Conservation (phyloP, 1,140 invertebrate genomes). For the Temnothorax curvispinosus region DNA sequence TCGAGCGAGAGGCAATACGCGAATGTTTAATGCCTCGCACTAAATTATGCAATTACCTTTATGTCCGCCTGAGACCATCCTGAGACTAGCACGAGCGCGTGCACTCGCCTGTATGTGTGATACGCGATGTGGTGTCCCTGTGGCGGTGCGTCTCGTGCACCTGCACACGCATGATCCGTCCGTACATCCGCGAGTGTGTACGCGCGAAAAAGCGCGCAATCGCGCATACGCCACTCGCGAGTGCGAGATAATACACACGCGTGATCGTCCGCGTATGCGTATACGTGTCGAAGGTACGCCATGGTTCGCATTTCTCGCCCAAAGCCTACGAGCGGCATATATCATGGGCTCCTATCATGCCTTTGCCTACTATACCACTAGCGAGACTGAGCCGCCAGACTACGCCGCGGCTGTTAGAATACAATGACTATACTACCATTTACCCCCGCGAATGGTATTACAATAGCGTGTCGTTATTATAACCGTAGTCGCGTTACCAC, state of each 20-base stretch:
- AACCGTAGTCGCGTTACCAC: not conserved
- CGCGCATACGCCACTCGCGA: slow-evolving; percentile 8
- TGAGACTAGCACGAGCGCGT: slow-evolving; percentile 14
- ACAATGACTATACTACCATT: slow-evolving; percentile 42
- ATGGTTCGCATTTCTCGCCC: slow-evolving; percentile 26
- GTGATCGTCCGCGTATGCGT: not conserved
- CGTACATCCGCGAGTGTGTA: not conserved
- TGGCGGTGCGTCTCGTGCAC: slow-evolving; percentile 5
- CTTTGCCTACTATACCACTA: slow-evolving; percentile 51
- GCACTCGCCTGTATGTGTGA: not conserved
- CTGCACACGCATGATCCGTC: slow-evolving; percentile 11
- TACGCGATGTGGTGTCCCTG: not conserved
- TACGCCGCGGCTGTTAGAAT: slow-evolving; percentile 31
- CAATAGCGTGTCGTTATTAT: slow-evolving; percentile 46
- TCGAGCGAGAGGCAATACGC: slow-evolving; percentile 69
- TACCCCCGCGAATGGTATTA: slow-evolving; percentile 57
- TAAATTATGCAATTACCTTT: slow-evolving; percentile 81
- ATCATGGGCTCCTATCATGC: slow-evolving; percentile 55
- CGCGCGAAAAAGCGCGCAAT: slow-evolving; percentile 17
- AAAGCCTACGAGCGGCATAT: slow-evolving; percentile 60
- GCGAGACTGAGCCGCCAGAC: not conserved
- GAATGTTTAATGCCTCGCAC: slow-evolving; percentile 76
- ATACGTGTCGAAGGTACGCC: not conserved
- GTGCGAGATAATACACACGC: not conserved
- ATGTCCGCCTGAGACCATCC: slow-evolving; percentile 70